phyloP scores from a whole-genome alignment of 2,888 invertebrate genomes.

The Tillus elongatus region DNA sequence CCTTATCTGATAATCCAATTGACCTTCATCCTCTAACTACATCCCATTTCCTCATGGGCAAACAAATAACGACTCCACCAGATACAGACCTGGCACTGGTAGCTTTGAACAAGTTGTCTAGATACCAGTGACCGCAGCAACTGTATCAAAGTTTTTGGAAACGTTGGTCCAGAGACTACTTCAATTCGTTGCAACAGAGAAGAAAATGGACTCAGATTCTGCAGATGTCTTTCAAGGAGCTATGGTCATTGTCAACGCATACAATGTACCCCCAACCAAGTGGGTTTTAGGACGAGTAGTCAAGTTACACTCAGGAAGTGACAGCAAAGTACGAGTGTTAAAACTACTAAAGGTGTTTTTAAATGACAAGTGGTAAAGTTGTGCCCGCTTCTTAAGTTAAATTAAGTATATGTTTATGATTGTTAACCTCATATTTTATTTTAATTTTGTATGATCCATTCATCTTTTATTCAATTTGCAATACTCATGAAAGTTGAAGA shows the following conservation, averaged over 20 bases:
- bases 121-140: not conserved
- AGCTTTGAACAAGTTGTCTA: conserved; percentile 3
- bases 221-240: not conserved
- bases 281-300: too few species aligned
- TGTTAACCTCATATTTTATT: too few species aligned
- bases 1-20: too few species aligned
- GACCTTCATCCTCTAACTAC: too few species aligned
- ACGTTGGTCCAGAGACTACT: conserved; percentile 1
- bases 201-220: not conserved
- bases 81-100: not conserved
- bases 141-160: conserved; percentile 4
- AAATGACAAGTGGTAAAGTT: not conserved
- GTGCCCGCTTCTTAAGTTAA: not conserved
- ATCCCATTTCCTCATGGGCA: not conserved
- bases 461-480: not conserved
- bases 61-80: not conserved
- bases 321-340: too few species aligned
- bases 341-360: conserved; percentile 1
- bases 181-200: not conserved
- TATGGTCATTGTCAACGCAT: not conserved
- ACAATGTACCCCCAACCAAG: conserved; percentile 2
- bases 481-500: conserved; percentile 1
- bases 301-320: conserved; percentile 3
- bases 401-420: too few species aligned
- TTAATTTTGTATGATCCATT: not conserved